Base-by-base conservation (phyloP, 2,113 vertebrate genomes). In the Amphilophus citrinellus region DNA sequence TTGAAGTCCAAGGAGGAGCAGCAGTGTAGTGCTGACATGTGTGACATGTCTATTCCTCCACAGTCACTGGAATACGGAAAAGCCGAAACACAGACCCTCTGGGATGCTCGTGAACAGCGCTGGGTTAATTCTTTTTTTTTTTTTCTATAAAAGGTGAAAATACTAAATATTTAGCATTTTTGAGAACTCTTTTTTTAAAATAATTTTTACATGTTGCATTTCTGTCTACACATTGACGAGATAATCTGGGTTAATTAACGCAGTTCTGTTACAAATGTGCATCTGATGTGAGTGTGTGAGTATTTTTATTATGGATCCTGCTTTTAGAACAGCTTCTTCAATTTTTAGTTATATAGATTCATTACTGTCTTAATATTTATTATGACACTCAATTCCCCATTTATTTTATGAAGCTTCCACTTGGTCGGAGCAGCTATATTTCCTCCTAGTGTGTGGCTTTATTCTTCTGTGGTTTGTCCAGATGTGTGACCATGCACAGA, bases 1-100 rank as follows among this genome's bases (percentile, higher is more conserved):
- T 86, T 90, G 89, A 91, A 86, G 89, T 82, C 22, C 37, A 6
- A 50, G 24, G 17, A 79, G 27, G 75, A 82, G 60, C 24, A 66
- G 61, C n/a, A 14, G 17, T 68, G 66, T 27, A 15, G n/a, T 42
- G 73, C 77, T 79, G 78, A 62, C 71, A 30, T n/a, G 61, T 42
- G 65, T 18, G 73, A 66, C 76, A 11, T 42, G 75, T 60, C 50
- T 82, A 56, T 75, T 18, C 61, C 80, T 66, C 27, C 77, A 80
- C 82, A 58, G 15, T 27, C 50, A 60, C 8, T 15, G 24, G 20
- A 10, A 30, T 56, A 57, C 9, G 18, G 22, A 60, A 14, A 47
- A 62, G 20, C 14, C 0, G 2, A 71, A 59, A 39, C 2, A 37
- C 6, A 13, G 11, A 30, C 20, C 13, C 13, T 79, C 17, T 44